These are phyloP conservation scores for Myzus persicae DNA, from an alignment of 1,140 invertebrate genomes.

Conservation along the genomic window DNA sequence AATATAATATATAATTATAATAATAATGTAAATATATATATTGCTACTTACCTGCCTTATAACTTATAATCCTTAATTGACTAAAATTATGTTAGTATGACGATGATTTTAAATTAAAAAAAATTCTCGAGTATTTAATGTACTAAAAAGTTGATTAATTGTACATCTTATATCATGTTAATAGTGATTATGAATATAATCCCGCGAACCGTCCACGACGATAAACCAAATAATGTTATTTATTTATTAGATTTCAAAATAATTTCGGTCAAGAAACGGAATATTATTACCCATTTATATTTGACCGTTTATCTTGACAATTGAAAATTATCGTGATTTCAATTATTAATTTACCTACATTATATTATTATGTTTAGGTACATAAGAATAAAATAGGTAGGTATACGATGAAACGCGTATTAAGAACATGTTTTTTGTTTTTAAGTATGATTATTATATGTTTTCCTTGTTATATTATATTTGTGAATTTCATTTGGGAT, in stretches of 20 bases:
- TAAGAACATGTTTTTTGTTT: neutral
- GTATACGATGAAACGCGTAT: neutral
- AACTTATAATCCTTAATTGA: neutral
- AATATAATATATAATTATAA: too few relatives aligned
- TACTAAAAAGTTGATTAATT: neutral
- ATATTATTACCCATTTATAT: neutral
- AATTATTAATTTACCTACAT: neutral
- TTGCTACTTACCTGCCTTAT: neutral
- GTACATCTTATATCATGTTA: neutral
- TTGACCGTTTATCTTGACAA: conserved; percentile 34
- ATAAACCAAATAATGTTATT: neutral
- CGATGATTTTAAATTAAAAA: neutral
- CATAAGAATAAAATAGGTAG: neutral
- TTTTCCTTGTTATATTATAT: neutral
- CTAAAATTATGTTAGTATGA: neutral
- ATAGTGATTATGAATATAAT: neutral
- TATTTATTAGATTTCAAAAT: neutral
- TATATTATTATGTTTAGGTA: neutral
- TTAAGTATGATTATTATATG: conserved; percentile 7
- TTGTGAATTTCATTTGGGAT: neutral
- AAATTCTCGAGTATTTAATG: neutral
- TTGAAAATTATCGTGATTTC: neutral
- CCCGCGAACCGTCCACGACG: neutral
- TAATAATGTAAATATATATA: too few relatives aligned
- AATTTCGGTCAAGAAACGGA: conserved; percentile 17